phyloP scores from a whole-genome alignment of 2,797 vertebrate genomes.

The Masticophis lateralis region DNA sequence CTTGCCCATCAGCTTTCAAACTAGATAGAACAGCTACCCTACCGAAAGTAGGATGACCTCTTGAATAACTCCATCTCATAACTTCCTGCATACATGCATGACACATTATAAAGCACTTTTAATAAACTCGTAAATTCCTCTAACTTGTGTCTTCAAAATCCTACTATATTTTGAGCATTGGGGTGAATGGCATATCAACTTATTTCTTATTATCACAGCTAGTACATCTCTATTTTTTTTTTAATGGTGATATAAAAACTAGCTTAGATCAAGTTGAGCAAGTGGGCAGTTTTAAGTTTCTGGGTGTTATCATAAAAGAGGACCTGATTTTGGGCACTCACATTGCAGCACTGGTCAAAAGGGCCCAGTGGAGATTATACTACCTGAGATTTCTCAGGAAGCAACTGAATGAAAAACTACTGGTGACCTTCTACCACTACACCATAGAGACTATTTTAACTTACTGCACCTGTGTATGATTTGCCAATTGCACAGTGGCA shows the following conservation, averaged over 20 bases:
- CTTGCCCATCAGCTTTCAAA: not conserved
- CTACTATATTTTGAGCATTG: not conserved
- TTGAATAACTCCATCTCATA: not conserved
- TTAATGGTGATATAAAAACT: not conserved
- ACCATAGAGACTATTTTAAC: too few relatives aligned
- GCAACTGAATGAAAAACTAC: too few relatives aligned
- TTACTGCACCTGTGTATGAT: too few relatives aligned
- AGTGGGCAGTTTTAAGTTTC: too few relatives aligned
- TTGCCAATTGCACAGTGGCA: too few relatives aligned
- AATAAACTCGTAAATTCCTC: constrained; percentile 3
- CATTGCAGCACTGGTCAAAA: too few relatives aligned
- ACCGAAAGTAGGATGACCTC: constrained; percentile 6
- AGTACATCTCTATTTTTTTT: not conserved
- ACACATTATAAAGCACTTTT: constrained; percentile 23
- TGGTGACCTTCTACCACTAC: too few relatives aligned
- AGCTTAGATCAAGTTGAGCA: not conserved
- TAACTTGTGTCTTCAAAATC: not conserved
- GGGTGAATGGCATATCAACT: not conserved
- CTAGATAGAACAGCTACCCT: not conserved
- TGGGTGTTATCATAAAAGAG: too few relatives aligned
- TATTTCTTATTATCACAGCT: not conserved
- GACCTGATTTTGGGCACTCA: too few relatives aligned
- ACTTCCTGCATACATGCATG: not conserved
- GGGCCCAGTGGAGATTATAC: too few relatives aligned
- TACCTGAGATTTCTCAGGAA: too few relatives aligned